phyloP scores from a whole-genome alignment of 1,140 invertebrate species.

The Druon quercuslanigerum region DNA sequence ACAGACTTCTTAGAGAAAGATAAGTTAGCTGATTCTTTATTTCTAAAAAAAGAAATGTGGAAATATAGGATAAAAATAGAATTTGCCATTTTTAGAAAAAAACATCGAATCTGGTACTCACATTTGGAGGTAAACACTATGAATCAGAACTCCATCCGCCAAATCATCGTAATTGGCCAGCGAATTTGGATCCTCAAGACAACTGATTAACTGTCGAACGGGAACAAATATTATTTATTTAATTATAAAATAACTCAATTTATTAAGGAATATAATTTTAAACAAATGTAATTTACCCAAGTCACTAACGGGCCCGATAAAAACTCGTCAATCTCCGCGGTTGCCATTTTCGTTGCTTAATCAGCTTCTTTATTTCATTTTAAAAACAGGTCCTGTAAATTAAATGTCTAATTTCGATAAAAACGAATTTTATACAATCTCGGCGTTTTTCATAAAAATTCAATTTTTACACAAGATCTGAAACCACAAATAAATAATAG shows the following conservation, averaged over 20 bases:
- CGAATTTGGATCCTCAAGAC: conserved; percentile 84
- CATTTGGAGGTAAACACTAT: conserved; percentile 90
- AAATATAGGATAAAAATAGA: not conserved
- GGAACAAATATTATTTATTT: conserved; percentile 37
- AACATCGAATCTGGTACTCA: conserved; percentile 69
- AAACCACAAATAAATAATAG: no score
- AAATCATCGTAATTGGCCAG: conserved; percentile 86
- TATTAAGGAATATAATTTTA: conserved; percentile 19
- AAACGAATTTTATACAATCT: not conserved
- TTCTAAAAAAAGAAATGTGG: not conserved
- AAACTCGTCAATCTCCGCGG: conserved; percentile 86
- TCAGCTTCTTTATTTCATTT: not conserved
- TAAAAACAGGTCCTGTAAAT: not conserved
- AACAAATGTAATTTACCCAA: conserved; percentile 81
- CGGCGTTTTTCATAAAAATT: not conserved
- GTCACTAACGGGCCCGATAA: conserved; percentile 87
- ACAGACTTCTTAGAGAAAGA: no score
- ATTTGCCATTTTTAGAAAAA: not conserved
- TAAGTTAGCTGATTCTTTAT: not conserved
- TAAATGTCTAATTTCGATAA: not conserved
- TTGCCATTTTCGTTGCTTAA: conserved; percentile 66
- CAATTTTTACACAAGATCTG: not conserved
- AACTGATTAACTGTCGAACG: conserved; percentile 84
- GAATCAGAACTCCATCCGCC: conserved; percentile 87
- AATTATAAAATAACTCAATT: conserved; percentile 37